Base-by-base conservation (phyloP, 2,888 invertebrate genomes). In the Urechis unicinctus region DNA sequence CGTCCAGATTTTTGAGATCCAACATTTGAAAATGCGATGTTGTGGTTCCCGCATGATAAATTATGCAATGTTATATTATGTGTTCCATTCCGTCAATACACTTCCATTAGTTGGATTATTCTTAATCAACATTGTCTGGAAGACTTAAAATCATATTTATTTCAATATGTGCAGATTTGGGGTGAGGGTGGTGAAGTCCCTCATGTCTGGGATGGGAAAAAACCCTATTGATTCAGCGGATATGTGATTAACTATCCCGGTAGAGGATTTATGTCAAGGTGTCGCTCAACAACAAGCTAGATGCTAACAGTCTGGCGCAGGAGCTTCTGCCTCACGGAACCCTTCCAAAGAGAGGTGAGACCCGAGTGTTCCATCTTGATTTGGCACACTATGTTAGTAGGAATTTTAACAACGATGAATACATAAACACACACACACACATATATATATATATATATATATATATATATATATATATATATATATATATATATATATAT, bases 141-240 rank as follows among this genome's bases (percentile, higher is more conserved):
- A n/a, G n/a, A n/a, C n/a, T n/a, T n/a, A n/a, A n/a, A n/a, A n/a
- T n/a, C n/a, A n/a, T n/a, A n/a, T n/a, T n/a, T n/a, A n/a, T n/a
- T n/a, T n/a, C n/a, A n/a, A n/a, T n/a, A n/a, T n/a, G n/a, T 47
- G 13, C 51, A 70, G 71, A 0, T 66, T 63, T 28, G 57, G 56
- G 48, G 71, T 68, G 3, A 57, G 70, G 30, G 52, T 70, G 22
- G 63, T 71, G 2, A 65, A 64, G 31, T 71, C 71, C 1, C 60
- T 58, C 58, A 59, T 67, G 45, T 66, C 71, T 3, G 71, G 70
- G 4, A 66, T 68, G 28, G 71, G 71, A n/a, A 0, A 71, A 71
- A 55, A 63, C 66, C 2, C 50, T 71, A 50, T 65, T 61, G 53
- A 65, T 62, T 48, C 53, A 62, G 29, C 59, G 70, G 36, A 53